phyloP scores from a whole-genome alignment of 2,888 invertebrate species.

The Caenorhabditis doughertyi region DNA sequence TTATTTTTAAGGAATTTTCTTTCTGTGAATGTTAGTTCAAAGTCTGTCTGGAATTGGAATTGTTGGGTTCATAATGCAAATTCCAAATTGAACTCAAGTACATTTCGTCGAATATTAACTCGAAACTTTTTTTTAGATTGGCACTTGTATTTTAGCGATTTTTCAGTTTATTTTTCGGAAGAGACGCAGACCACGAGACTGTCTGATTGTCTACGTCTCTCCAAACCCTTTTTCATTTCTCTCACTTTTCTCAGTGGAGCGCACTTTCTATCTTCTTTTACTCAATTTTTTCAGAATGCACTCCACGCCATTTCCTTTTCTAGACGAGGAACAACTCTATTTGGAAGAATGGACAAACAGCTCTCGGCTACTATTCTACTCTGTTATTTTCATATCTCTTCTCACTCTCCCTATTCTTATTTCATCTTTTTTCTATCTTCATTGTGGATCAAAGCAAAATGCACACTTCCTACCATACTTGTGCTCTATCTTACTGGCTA shows the following conservation, averaged over 20 bases:
- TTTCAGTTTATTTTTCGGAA: too few species aligned
- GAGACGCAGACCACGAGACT: too few species aligned
- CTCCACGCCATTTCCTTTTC: not conserved
- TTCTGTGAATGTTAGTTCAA: too few species aligned
- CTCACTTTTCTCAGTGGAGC: not conserved
- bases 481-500: constrained; percentile 62
- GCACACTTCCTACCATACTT: constrained; percentile 61
- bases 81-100: too few species aligned
- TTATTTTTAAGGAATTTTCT: too few species aligned
- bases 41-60: too few species aligned
- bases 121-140: too few species aligned
- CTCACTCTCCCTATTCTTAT: constrained; percentile 32
- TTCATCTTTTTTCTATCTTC: constrained; percentile 6
- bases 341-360: constrained; percentile 44
- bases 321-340: constrained; percentile 16
- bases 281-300: constrained; percentile 27
- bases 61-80: too few species aligned
- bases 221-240: not conserved
- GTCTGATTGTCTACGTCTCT: not conserved
- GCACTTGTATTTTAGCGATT: too few species aligned
- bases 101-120: too few species aligned
- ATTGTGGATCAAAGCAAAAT: not conserved
- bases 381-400: constrained; percentile 38
- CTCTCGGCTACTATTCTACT: constrained; percentile 47
- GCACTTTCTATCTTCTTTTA: not conserved